These are phyloP conservation scores for Thelaira solivaga DNA, from an alignment of 2,888 invertebrate genomes.

Conservation along the genomic window DNA sequence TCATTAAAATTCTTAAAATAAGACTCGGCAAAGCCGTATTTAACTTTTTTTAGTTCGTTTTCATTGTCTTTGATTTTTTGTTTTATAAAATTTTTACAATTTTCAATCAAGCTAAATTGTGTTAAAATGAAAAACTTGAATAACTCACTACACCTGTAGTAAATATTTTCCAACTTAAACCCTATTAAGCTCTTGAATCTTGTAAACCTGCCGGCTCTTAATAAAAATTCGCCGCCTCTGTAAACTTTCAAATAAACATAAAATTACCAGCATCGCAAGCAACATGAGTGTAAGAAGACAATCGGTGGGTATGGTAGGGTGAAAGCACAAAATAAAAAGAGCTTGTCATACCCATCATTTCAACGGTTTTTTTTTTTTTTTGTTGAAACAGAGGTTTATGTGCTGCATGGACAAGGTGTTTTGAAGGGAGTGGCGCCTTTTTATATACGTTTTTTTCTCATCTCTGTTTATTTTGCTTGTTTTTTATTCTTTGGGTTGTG, in stretches of 20 bases:
- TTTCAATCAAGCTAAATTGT: too few species aligned
- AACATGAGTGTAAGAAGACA: too few species aligned
- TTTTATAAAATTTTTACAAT: too few species aligned
- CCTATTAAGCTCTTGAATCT: too few species aligned
- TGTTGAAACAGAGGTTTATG: conserved; percentile 53
- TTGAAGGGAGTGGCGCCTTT: conserved; percentile 58
- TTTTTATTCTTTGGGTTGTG: conserved; percentile 30
- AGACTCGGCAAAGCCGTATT: too few species aligned
- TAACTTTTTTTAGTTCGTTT: too few species aligned
- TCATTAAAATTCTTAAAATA: too few species aligned
- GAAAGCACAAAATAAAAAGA: conserved; percentile 34
- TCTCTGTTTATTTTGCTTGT: conserved; percentile 27
- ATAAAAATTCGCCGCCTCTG: conserved; percentile 13
- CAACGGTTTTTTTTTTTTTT: conserved; percentile 35
- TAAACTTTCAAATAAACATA: conserved; percentile 23
- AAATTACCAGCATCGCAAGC: conserved; percentile 5
- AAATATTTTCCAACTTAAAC: too few species aligned
- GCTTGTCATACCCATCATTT: conserved; percentile 57
- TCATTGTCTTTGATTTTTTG: too few species aligned
- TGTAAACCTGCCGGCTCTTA: not conserved
- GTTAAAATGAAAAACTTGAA: too few species aligned
- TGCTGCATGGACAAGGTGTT: conserved; percentile 55
- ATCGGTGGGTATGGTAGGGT: too few species aligned
- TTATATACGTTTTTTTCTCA: conserved; percentile 31
- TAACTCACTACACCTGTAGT: too few species aligned